Conservation (phyloP, 2,888 invertebrate species). For the Acronicta aceris region DNA sequence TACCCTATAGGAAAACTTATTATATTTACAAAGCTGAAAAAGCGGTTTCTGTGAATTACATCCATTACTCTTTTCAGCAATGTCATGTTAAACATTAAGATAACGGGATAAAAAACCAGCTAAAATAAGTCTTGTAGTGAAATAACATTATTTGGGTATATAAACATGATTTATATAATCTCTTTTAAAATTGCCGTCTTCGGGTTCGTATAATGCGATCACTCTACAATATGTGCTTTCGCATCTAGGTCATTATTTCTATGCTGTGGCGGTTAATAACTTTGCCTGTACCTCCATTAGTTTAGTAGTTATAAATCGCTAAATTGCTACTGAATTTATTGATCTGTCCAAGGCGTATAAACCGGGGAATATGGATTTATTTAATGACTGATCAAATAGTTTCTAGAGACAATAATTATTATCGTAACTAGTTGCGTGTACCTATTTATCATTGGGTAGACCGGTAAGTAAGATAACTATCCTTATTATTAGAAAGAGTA, state of each 20-base stretch:
- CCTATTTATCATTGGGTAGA: not conserved
- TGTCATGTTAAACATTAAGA: conserved; percentile 7
- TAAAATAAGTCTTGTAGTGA: not conserved
- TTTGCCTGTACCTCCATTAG: conserved; percentile 32
- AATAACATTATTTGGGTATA: not conserved
- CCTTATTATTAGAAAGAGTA: not conserved
- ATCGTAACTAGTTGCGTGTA: conserved; percentile 13
- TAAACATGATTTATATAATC: conserved; percentile 7
- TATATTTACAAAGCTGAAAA: not conserved
- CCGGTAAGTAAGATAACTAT: not conserved
- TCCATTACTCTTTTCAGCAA: not conserved
- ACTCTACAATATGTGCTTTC: conserved; percentile 33
- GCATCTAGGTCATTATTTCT: conserved; percentile 46
- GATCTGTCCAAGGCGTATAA: conserved; percentile 28
- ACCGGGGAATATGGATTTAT: conserved; percentile 40
- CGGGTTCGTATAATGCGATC: conserved; percentile 20
- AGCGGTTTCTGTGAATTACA: too few species aligned
- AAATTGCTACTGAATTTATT: conserved; percentile 52
- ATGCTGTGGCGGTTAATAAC: conserved; percentile 28
- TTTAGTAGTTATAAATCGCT: conserved; percentile 44
- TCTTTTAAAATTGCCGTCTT: conserved; percentile 16
- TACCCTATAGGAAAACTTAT: not conserved
- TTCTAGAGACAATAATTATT: conserved; percentile 13
- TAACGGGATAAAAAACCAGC: not conserved
- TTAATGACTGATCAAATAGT: conserved; percentile 36